Base-by-base conservation (phyloP, 2,113 vertebrate genomes). In the Coryphaenoides rupestris region DNA sequence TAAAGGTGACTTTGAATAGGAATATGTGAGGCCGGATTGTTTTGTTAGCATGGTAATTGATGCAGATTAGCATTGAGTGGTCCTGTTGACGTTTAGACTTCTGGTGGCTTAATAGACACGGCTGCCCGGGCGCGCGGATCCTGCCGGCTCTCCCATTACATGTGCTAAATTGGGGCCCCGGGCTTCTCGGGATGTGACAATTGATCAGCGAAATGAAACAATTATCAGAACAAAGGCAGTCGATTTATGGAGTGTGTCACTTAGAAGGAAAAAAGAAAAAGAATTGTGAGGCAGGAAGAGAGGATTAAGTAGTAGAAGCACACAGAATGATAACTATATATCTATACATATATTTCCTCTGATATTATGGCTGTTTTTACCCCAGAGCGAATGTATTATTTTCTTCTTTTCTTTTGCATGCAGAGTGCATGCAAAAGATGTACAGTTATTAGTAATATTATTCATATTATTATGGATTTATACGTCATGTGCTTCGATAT, bases 1-100 rank as follows among this genome's bases (percentile, higher is more conserved):
- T 76, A 89, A 87, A 91, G 89, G 90, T 90, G 90, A 91, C 90
- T 90, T 92, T 90, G 85, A 87, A 82, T 33, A 49, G 80, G 83
- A 88, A 84, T 87, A 80, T 80, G 85, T 75, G 83, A 83, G 78
- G 74, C 85, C 59, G 75, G 69, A 83, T 86, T 86, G 87, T 87
- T 87, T 87, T 87, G 87, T 84, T 81, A 86, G 86, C 88, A 90
- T 90, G 80, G 80, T 90, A 90, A 91, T 91, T 82, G 88, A 89
- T 84, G 82, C 85, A 89, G 83, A 90, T 90, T 86, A 91, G 86
- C 71, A 69, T 60, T 61, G 79, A 85, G 81, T 71, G 76, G 83
- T 68, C 75, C 57, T 71, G 74, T 85, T 79, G 79, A 80, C 77
- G 78, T 73, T 81, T 67, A 72, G 78, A 78, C 80, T 81, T 83